Conservation (phyloP, 23 tunicate species). For the Styela clava region DNA sequence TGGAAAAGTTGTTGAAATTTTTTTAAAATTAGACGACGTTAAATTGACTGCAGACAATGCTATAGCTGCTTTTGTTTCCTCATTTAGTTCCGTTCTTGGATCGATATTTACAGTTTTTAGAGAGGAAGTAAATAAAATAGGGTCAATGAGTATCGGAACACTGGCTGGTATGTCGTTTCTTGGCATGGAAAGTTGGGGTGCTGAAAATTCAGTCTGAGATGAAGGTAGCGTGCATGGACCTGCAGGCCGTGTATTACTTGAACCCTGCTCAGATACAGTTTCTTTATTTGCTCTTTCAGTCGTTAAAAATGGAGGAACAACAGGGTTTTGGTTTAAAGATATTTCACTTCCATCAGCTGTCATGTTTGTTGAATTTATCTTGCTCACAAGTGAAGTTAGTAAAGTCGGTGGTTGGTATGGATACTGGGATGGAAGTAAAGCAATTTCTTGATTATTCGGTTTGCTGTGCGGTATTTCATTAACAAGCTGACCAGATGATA, state of each 20-base stretch:
- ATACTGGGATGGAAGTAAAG: constrained; percentile 13
- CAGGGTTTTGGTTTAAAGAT: too few relatives aligned
- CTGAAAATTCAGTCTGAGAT: too few relatives aligned
- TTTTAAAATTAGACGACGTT: neutral
- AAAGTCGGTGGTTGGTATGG: constrained; percentile 10
- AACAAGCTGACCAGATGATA: too few relatives aligned
- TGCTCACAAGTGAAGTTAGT: neutral
- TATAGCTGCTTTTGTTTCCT: neutral
- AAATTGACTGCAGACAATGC: neutral
- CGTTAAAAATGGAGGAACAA: too few relatives aligned
- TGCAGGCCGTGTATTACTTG: too few relatives aligned
- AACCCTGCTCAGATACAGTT: too few relatives aligned
- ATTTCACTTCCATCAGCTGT: neutral
- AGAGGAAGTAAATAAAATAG: neutral
- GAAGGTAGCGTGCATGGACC: too few relatives aligned
- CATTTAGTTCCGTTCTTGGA: neutral
- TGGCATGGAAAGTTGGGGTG: too few relatives aligned
- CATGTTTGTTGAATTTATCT: neutral
- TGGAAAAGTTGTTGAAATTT: neutral
- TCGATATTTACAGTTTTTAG: neutral
- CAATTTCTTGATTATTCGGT: neutral
- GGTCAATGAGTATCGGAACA: neutral
- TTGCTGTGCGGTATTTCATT: neutral
- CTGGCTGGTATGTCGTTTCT: neutral
- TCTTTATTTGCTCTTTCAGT: too few relatives aligned